A percentile compares a stretch with the other conserved stretches of the same genome.
These are phyloP conservation scores for Cyaniris semiargus DNA, from an alignment of 2,888 invertebrate species.

Conservation along the genomic window DNA sequence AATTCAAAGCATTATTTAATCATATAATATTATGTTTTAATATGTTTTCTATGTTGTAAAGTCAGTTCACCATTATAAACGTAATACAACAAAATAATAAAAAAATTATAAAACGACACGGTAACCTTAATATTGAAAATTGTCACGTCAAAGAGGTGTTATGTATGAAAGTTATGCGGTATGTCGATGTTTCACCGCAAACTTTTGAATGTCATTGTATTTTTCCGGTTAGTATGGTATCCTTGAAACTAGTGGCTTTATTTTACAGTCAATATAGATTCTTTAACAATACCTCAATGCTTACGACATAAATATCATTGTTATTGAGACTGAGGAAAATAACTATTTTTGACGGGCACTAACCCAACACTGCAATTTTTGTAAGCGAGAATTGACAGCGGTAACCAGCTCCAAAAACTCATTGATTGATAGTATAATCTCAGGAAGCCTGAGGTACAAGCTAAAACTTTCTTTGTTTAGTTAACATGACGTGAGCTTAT, in stretches of 20 bases:
- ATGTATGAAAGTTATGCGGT: constrained; percentile 22
- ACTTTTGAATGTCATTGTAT: not conserved
- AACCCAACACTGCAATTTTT: too few species aligned
- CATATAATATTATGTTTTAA: not conserved
- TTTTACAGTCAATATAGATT: not conserved
- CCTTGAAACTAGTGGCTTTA: not conserved
- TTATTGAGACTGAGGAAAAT: too few species aligned
- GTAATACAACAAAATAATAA: too few species aligned
- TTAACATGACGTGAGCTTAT: not conserved
- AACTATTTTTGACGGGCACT: too few species aligned
- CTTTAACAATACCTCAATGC: too few species aligned
- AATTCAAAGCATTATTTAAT: too few species aligned
- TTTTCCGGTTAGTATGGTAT: not conserved
- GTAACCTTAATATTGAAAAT: constrained; percentile 21
- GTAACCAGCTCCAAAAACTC: too few species aligned
- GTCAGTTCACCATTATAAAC: not conserved
- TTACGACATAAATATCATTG: too few species aligned
- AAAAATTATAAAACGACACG: not conserved
- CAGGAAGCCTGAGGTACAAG: too few species aligned
- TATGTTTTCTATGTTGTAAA: not conserved
- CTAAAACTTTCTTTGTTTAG: not conserved
- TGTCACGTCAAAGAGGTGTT: not conserved
- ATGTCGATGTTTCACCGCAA: constrained; percentile 4
- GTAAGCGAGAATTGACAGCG: too few species aligned
- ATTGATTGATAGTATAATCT: too few species aligned